Percentiles rank a stretch among this genome's conserved stretches.
These are phyloP conservation scores for Aptenodytes patagonicus DNA, from an alignment of 2,113 vertebrate genomes.

Conservation along the genomic window DNA sequence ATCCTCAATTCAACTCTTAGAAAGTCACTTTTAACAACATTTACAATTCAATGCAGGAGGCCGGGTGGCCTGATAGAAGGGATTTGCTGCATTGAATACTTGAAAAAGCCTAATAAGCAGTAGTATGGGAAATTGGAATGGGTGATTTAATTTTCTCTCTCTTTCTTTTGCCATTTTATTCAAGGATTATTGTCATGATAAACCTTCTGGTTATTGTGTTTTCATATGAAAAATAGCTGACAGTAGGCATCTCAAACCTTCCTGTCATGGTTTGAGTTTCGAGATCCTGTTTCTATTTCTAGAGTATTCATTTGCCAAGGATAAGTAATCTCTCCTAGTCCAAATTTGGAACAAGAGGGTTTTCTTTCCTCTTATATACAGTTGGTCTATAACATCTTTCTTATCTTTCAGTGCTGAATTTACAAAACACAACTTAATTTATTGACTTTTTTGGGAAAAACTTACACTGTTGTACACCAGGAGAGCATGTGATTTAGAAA, in stretches of 20 bases:
- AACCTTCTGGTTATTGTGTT: neutral
- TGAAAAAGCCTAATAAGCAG: neutral
- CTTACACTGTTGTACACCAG: neutral
- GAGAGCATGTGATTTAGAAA: neutral
- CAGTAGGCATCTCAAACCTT: neutral
- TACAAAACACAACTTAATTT: neutral
- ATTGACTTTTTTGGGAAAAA: neutral
- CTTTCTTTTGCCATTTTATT: neutral
- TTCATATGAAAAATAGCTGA: conserved; percentile 1
- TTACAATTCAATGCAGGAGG: neutral
- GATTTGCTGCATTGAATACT: neutral
- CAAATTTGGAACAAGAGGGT: neutral
- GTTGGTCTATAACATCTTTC: neutral
- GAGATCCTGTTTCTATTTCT: neutral
- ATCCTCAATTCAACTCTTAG: neutral
- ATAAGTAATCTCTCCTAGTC: neutral
- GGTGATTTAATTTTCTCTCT: neutral
- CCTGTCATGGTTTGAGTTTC: neutral
- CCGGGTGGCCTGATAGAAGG: neutral
- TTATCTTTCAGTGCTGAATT: neutral
- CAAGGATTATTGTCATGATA: neutral
- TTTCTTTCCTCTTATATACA: neutral
- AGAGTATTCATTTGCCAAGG: neutral
- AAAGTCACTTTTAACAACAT: neutral
- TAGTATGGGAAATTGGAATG: neutral